phyloP scores from a whole-genome alignment of 2,888 invertebrate genomes.

The Drosophila cracens region DNA sequence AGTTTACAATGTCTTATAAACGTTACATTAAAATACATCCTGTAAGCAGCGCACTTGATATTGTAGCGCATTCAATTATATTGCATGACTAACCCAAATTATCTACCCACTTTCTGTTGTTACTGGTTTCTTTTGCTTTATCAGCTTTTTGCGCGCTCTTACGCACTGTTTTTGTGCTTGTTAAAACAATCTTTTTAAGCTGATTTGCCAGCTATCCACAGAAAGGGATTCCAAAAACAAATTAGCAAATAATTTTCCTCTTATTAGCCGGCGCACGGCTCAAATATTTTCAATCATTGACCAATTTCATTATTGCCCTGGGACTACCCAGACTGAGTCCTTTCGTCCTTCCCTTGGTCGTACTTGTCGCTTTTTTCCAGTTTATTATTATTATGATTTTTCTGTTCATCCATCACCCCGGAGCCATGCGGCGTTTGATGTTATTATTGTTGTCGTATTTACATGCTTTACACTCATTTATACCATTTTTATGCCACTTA shows the following conservation, averaged over 20 bases:
- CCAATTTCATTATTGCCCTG: conserved; percentile 21
- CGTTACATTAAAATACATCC: neutral
- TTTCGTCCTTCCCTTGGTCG: neutral
- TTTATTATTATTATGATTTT: conserved; percentile 52
- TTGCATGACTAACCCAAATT: conserved; percentile 12
- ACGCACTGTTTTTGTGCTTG: conserved; percentile 41
- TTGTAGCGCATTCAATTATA: conserved; percentile 25
- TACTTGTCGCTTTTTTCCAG: conserved; percentile 49
- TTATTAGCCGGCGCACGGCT: conserved; percentile 58
- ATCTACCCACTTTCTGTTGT: conserved; percentile 20
- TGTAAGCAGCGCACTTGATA: neutral
- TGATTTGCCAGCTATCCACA: conserved; percentile 48
- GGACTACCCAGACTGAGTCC: neutral
- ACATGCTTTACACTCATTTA: conserved; percentile 44
- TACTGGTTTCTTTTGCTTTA: conserved; percentile 48
- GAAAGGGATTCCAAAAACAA: conserved; percentile 51
- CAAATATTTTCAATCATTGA: conserved; percentile 67
- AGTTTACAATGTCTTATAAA: neutral
- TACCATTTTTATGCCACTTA: conserved; percentile 63
- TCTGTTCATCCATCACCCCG: conserved; percentile 58
- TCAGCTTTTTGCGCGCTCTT: conserved; percentile 41
- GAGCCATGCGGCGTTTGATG: neutral
- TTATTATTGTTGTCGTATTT: conserved; percentile 39
- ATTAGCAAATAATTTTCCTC: conserved; percentile 74
- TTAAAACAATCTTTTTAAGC: conserved; percentile 65